Base-by-base conservation (phyloP, 92 coral and sea anemone genomes). In the Phenganax marumi region DNA sequence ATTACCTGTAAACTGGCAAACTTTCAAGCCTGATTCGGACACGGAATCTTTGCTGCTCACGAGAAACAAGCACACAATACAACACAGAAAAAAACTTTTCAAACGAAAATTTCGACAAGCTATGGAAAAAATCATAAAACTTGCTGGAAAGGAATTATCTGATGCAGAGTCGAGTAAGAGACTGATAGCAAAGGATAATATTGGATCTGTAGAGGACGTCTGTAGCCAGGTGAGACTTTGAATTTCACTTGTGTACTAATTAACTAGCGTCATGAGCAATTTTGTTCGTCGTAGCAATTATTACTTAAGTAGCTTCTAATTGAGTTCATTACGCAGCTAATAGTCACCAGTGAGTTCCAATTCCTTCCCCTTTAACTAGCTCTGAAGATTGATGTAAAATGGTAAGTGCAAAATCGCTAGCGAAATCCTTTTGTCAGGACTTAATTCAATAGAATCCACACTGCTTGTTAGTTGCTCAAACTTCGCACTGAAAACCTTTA, bases 301-400 rank as follows among this genome's bases (percentile, higher is more conserved):
- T 64, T 64, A 64, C 16, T 22, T 58, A 58, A 58, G 3, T 58
- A n/a, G 65, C 1, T 22, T 17, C 70, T 25, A 24, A 66, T 66
- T 66, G 43, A 8, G 72, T 19, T 24, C 10, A 66, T 66, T 66
- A 66, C 49, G 48, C 72, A 55, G 81, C 17, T 76, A 13, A 76
- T 76, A 23, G 17, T 47, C 72, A 66, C 72, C 13, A 33, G 19
- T 66, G 25, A 66, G 43, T 66, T 64, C 43, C 50, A 50, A 6
- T 3, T 58, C 50, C 43, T 33, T 68, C 8, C 50, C 26, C 81
- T 76, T 76, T 68, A 11, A 66, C 68, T 55, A 26, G 17, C 81
- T 76, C 57, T 56, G 81, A 76, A 76, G 81, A 76, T 55, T 66
- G 26, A 48, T 25, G 14, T 0, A 76, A 76, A 76, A 76, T 76